Evolutionary conservation across 2,888 invertebrate genomes (phyloP).

Genomic region (Macrophya alboannulata): DNA sequence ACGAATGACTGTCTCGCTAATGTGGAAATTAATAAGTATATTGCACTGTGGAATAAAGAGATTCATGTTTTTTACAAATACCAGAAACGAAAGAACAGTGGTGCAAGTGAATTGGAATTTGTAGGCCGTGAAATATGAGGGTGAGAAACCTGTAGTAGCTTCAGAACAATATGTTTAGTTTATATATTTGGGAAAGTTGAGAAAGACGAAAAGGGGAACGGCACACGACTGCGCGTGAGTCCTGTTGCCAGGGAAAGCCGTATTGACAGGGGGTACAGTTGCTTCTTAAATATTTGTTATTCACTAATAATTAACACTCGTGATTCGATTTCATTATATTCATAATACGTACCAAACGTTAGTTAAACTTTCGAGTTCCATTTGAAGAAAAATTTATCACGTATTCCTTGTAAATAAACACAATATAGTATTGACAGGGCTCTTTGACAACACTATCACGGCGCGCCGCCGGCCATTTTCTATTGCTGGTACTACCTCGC

Average conservation of each 20-base stretch:
- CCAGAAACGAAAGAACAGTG: not conserved
- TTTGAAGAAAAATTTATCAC: constrained; percentile 11
- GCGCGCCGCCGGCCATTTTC: constrained; percentile 52
- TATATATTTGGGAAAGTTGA: constrained; percentile 60
- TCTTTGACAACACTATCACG: constrained; percentile 48
- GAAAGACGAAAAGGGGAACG: constrained; percentile 26
- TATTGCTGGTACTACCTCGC: constrained; percentile 32
- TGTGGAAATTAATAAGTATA: not conserved
- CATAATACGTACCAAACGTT: constrained; percentile 21
- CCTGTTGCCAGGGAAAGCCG: constrained; percentile 73
- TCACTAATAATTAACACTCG: not conserved
- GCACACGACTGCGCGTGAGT: constrained; percentile 53
- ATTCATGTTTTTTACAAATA: not conserved
- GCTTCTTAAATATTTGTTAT: constrained; percentile 26
- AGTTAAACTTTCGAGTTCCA: constrained; percentile 1
- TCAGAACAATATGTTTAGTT: constrained; percentile 56
- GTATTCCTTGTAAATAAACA: constrained; percentile 37
- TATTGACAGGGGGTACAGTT: constrained; percentile 69
- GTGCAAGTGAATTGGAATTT: not conserved
- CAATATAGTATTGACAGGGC: constrained; percentile 39
- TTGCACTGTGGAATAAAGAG: not conserved
- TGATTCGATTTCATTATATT: not conserved
- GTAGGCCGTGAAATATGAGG: not conserved
- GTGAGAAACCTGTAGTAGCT: not conserved
- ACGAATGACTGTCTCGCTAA: not conserved